Conservation (phyloP, 2,888 invertebrate genomes). For the Mythimna pallens region DNA sequence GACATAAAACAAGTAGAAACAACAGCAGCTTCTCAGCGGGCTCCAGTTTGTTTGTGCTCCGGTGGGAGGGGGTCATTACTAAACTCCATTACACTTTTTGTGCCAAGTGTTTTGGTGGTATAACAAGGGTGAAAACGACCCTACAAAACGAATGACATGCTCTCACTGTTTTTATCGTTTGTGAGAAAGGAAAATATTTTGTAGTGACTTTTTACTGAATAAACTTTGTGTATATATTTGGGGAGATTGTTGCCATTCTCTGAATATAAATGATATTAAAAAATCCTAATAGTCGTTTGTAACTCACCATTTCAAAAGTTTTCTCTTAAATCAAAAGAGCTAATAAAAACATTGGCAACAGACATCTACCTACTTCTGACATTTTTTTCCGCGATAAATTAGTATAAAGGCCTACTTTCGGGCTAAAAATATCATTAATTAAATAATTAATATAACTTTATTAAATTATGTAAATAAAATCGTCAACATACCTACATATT, state of each 20-base stretch:
- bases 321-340: not conserved
- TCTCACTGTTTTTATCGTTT: constrained; percentile 82
- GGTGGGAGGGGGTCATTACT: constrained; percentile 88
- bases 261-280: not conserved
- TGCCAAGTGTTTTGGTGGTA: constrained; percentile 90
- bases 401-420: not conserved
- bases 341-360: not conserved
- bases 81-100: constrained; percentile 90
- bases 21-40: constrained; percentile 81
- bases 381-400: not conserved
- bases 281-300: not conserved
- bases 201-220: constrained; percentile 61
- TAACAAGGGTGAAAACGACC: constrained; percentile 90
- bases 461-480: not conserved
- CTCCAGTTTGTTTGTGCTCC: constrained; percentile 80
- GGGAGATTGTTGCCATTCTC: constrained; percentile 5
- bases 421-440: not conserved
- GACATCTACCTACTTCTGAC: not conserved
- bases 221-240: constrained; percentile 33
- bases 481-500: not conserved
- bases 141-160: constrained; percentile 87
- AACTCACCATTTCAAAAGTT: not conserved
- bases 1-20: constrained; percentile 69
- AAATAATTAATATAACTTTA: not conserved
- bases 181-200: constrained; percentile 76